Evolutionary conservation across 1,140 invertebrate species (phyloP).

Genomic region (Brachystomella parvula): DNA sequence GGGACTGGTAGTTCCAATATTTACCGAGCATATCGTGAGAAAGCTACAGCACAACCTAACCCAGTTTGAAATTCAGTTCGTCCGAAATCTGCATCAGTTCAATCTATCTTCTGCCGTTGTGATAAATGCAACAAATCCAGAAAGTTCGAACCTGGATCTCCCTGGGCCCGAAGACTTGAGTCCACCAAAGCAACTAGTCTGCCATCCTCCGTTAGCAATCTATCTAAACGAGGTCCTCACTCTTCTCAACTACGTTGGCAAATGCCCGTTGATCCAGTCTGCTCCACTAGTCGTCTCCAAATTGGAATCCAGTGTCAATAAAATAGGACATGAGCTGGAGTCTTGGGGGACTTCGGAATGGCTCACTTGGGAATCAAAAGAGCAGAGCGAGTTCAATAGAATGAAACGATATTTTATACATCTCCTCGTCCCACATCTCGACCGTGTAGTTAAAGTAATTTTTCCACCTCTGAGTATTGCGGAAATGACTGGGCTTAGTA

Average conservation of each 20-base stretch:
- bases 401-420: constrained; percentile 34
- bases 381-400: constrained; percentile 34
- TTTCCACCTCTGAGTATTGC: constrained; percentile 32
- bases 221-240: constrained; percentile 34
- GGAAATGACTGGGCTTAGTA: constrained; percentile 28
- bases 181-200: constrained; percentile 31
- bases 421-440: constrained; percentile 35
- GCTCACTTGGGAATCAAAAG: constrained; percentile 34
- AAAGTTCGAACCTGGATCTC: constrained; percentile 28
- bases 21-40: constrained; percentile 27
- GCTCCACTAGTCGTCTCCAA: constrained; percentile 19
- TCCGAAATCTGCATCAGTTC: constrained; percentile 30
- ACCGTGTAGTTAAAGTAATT: constrained; percentile 30
- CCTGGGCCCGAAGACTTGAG: constrained; percentile 21
- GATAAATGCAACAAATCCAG: constrained; percentile 13
- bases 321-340: constrained; percentile 31
- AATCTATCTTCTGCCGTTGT: constrained; percentile 25
- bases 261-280: constrained; percentile 31
- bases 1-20: constrained; percentile 31
- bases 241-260: constrained; percentile 31
- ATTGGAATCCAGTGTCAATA: constrained; percentile 30
- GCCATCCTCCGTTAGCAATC: constrained; percentile 26
- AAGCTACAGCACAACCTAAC: constrained; percentile 28
- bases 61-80: constrained; percentile 35
- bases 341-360: constrained; percentile 34